Evolutionary conservation across 2,888 invertebrate species (phyloP).

Genomic region (Monochamus alternatus): DNA sequence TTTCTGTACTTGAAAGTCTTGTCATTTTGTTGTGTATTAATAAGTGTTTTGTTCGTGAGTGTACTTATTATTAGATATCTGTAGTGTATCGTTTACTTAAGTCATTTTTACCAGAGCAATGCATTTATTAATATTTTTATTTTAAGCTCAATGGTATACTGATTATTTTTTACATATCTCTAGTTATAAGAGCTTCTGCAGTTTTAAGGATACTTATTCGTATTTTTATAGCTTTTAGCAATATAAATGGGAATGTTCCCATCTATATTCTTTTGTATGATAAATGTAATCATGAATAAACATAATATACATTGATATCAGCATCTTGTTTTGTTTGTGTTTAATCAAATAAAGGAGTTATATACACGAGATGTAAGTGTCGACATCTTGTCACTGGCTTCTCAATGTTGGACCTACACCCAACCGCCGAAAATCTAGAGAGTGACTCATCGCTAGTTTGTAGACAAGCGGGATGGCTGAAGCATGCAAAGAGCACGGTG

Average conservation of each 20-base stretch:
- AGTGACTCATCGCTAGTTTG: too few species aligned
- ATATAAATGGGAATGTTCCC: slow-evolving; percentile 43
- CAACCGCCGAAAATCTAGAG: too few species aligned
- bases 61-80: slow-evolving; percentile 40
- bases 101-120: slow-evolving; percentile 57
- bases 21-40: slow-evolving; percentile 11
- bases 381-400: too few species aligned
- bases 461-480: too few species aligned
- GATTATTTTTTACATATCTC: slow-evolving; percentile 58
- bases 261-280: slow-evolving; percentile 55
- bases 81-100: slow-evolving; percentile 41
- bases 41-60: slow-evolving; percentile 25
- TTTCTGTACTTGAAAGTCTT: not conserved
- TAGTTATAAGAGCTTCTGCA: slow-evolving; percentile 51
- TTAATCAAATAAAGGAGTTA: too few species aligned
- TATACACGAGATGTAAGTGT: too few species aligned
- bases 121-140: slow-evolving; percentile 58
- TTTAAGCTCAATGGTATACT: slow-evolving; percentile 56
- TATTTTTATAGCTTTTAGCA: slow-evolving; percentile 56
- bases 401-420: too few species aligned
- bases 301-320: too few species aligned
- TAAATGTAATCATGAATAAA: slow-evolving; percentile 47
- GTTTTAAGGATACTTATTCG: slow-evolving; percentile 50
- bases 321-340: not conserved
- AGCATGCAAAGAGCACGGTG: too few species aligned